Evolutionary conservation across 2,797 vertebrate species (phyloP), one percentile per base, ranked within the genome.

Genomic region (Setipinna tenuifilis): DNA sequence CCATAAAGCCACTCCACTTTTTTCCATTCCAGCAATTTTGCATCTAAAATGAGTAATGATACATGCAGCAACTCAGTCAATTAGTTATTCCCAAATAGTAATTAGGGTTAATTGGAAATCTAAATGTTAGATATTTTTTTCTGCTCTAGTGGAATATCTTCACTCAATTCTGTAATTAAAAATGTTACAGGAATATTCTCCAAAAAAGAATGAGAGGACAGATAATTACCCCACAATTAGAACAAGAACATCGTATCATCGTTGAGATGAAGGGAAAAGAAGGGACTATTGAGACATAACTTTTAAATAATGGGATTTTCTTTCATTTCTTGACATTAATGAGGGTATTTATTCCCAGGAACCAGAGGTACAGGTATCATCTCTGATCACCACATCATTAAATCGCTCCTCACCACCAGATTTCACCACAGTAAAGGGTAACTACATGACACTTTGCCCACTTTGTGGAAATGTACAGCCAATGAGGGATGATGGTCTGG

Each of bases 81-180:
- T 92, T 92, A 85, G 48, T 89, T 92, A 93, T 94, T 94, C 92
- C 90, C 90, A 94, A 93, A 92, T 90, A 92, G 87, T 90, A 92
- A 92, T 92, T 93, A 93, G 88, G 88, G 90, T 91, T 92, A 89
- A 94, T 93, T 87, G 90, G 93, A 91, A 94, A 93, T 91, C 85
- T 88, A 87, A 85, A 83, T 88, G 85, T 87, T 83, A 65, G 90
- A 90, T 44, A 21, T 90, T 92, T 92, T 88, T 87, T 88, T 88
- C 88, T 83, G 88, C 82, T 89, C 87, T 88, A 85, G 89, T 90
- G 88, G 88, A 87, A 88, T 83, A 75, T 90, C 85, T 89, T 90
- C 88, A 92, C 93, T 92, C 91, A 91, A 84, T 84, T 84, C 87
- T 82, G 90, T 89, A 92, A 91, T 93, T 93, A 92, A 93, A 91